Base-by-base conservation (phyloP, 2,113 vertebrate species). In the Chrysochloris asiatica region DNA sequence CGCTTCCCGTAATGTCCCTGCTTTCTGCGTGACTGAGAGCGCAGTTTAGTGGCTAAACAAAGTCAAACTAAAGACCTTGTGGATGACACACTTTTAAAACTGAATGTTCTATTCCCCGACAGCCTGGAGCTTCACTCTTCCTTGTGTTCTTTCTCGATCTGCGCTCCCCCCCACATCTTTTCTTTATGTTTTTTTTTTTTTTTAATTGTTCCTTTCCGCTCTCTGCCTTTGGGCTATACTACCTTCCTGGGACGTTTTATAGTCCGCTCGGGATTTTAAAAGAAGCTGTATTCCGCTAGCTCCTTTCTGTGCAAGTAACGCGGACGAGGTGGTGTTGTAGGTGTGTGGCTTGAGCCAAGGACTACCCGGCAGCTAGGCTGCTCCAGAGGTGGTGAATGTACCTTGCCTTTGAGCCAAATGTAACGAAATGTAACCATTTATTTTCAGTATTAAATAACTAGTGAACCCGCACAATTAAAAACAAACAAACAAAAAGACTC, bases 261-360 rank as follows among this genome's bases (percentile, higher is more conserved):
- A n/a, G 12, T 16, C 33, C 36, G 0, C 3, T 8, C 9, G 43
- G 28, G 54, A 61, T 54, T 83, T 91, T 47, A 47, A 86, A 59
- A 56, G 28, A 69, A 11, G 9, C 17, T 26, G 47, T 11, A 12
- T n/a, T 38, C 10, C 1, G 2, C 11, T 16, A 8, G 13, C 17
- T 59, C 0, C 1, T 14, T 54, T 71, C 28, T 0, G 0, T 45
- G 33, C 0, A 2, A 14, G 7, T 7, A 2, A 10, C 56, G 16
- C 0, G 5, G 48, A 47, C 6, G 7, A 36, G 2, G 0, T 38
- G 41, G 56, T 26, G 13, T 36, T 36, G 33, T 12, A 2, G 12
- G 10, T 30, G 16, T 69, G 52, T 71, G 77, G 54, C 45, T 33
- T 50, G 33, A 72, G 30, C 12, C 24, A 8, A 17, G 33, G 8